Evolutionary conservation across 2,888 invertebrate species (phyloP).

Genomic region (Tinea pellionella): DNA sequence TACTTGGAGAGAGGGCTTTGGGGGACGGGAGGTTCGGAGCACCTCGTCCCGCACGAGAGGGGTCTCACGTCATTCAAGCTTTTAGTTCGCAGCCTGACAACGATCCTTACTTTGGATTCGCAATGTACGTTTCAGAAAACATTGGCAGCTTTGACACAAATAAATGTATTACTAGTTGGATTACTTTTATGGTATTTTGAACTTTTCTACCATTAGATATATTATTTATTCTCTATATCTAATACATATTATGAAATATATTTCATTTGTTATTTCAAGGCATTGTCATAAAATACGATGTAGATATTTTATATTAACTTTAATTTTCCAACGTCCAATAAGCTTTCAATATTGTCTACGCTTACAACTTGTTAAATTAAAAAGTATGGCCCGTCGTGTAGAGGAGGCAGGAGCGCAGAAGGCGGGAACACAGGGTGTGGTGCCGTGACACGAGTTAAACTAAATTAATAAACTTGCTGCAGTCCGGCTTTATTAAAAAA

Average conservation of each 20-base stretch:
- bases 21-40: conserved; percentile 23
- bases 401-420: conserved; percentile 7
- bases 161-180: conserved; percentile 11
- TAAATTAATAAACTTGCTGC: conserved; percentile 68
- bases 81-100: conserved; percentile 59
- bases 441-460: conserved; percentile 63
- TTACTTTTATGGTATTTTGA: not conserved
- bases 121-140: conserved; percentile 35
- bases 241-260: not conserved
- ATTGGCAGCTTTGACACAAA: conserved; percentile 24
- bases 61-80: conserved; percentile 53
- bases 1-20: conserved; percentile 39
- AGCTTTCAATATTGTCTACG: conserved; percentile 14
- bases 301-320: not conserved
- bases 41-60: conserved; percentile 15
- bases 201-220: not conserved
- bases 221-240: no score
- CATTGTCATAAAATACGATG: not conserved
- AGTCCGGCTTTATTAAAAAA: conserved; percentile 67
- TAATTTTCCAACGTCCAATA: conserved; percentile 7
- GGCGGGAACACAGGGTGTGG: conserved; percentile 21
- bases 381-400: conserved; percentile 25
- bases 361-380: conserved; percentile 31
- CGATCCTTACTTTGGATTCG: conserved; percentile 55
- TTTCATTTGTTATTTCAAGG: not conserved